These are phyloP conservation scores for Cebidichthys violaceus DNA, from an alignment of 2,113 vertebrate genomes.

Conservation along the genomic window DNA sequence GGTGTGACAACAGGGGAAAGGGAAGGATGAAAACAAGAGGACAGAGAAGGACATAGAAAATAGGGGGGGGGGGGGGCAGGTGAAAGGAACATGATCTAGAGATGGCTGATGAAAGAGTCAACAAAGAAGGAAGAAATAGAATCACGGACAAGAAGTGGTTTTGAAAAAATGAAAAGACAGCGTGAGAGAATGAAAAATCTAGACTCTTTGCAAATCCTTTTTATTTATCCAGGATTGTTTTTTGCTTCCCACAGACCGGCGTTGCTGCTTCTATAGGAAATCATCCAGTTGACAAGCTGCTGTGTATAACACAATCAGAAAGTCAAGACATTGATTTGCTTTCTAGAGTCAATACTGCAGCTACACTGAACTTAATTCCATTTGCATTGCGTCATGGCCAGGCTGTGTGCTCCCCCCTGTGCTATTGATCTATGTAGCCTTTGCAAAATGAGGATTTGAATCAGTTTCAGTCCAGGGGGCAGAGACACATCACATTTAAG, in stretches of 20 bases:
- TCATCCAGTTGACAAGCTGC: constrained; percentile 36
- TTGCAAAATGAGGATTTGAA: constrained; percentile 33
- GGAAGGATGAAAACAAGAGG: constrained; percentile 36
- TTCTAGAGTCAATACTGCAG: constrained; percentile 54
- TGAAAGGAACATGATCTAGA: constrained; percentile 27
- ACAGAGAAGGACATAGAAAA: constrained; percentile 42
- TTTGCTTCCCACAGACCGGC: constrained; percentile 15
- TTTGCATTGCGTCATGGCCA: constrained; percentile 43
- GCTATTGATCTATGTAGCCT: constrained; percentile 55
- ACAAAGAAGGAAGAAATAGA: constrained; percentile 14
- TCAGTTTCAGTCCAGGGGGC: background rate
- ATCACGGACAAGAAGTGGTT: background rate
- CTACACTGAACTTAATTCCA: constrained; percentile 52
- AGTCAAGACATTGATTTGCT: constrained; percentile 58
- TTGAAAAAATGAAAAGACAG: background rate
- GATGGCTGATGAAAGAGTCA: constrained; percentile 38
- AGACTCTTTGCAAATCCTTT: constrained; percentile 8
- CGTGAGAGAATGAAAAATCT: constrained; percentile 32
- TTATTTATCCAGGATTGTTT: constrained; percentile 21
- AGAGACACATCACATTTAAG: too few species aligned
- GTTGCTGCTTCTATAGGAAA: constrained; percentile 40
- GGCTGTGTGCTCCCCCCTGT: constrained; percentile 25
- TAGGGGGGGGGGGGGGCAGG: constrained; percentile 12
- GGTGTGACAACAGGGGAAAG: constrained; percentile 35
- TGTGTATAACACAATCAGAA: constrained; percentile 44